Conservation (phyloP, 2,797 vertebrate genomes). For the Varecia variegata region DNA sequence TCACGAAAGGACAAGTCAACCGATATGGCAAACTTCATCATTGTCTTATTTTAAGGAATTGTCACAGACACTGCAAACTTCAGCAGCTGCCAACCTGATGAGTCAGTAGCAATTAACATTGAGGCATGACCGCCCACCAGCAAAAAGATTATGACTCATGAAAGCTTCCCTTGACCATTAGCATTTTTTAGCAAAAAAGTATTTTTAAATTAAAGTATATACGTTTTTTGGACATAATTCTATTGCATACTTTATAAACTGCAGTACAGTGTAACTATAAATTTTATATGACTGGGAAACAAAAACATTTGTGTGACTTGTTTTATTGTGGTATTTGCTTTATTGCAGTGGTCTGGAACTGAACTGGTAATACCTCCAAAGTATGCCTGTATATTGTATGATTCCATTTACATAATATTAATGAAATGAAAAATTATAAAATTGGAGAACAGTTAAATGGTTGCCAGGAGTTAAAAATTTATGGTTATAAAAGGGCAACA, state of each 20-base stretch:
- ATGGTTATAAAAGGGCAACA: not conserved
- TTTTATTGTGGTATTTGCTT: not conserved
- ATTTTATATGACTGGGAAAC: not conserved
- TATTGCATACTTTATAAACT: not conserved
- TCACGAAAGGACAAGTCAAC: not conserved
- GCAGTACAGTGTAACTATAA: not conserved
- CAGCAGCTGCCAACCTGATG: not conserved
- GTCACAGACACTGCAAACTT: not conserved
- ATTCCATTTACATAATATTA: not conserved
- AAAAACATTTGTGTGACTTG: not conserved
- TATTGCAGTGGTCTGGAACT: not conserved
- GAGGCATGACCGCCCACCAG: not conserved
- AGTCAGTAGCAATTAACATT: not conserved
- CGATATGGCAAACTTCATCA: not conserved
- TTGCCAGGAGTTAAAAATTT: not conserved
- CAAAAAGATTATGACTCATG: not conserved
- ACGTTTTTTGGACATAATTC: not conserved
- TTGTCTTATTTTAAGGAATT: not conserved
- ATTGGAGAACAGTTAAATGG: not conserved
- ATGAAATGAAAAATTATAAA: conserved; percentile 11
- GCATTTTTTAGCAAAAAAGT: not conserved
- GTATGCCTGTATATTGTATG: not conserved
- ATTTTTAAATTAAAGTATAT: not conserved
- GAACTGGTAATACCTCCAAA: not conserved
- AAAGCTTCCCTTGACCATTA: not conserved